Base-by-base conservation (phyloP, 2,797 vertebrate genomes). In the Gila robusta region DNA sequence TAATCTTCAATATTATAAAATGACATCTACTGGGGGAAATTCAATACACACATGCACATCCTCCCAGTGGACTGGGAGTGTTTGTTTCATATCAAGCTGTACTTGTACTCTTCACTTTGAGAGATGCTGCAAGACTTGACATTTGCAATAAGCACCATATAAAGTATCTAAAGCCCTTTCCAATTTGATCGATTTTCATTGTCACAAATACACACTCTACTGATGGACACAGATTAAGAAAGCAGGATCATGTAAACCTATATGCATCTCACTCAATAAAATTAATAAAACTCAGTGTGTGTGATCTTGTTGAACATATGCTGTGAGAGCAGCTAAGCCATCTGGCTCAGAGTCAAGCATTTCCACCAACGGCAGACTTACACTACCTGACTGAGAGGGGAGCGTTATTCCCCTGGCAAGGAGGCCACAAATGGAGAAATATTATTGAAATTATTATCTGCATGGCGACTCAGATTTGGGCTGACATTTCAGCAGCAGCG, bases 361-460 rank as follows among this genome's bases (percentile, higher is more conserved):
- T 98, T 98, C 97, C 96, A 98, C 97, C 97, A 98, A 98, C 97
- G 97, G 96, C 96, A 97, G 97, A 95, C 97, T 98, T 97, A 97
- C 96, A 95, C 96, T 98, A 98, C 98, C 98, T 99, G 98, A 99
- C 98, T 98, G 97, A 96, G 97, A 97, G 97, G 97, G 96, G 97
- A 98, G 97, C 97, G 97, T 97, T 98, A 99, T 99, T 99, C 98
- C 98, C 98, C 93, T 95, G 96, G 97, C 96, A 97, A 97, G 94
- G 95, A 95, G 96, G 97, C 96, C 98, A 99, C 98, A 99, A 99
- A 99, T 99, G 98, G 98, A 99, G 98, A 99, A 99, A 99, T 99
- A 99, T 99, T 99, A 99, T 99, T 99, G 98, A 99, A 99, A 99
- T 99, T 98, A 99, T 99, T 99, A 99, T 99, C 98, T 99, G 98